A percentile compares a stretch with the other conserved stretches of the same genome.
Conservation (phyloP, 2,888 invertebrate species). For the Mythimna vitellina region DNA sequence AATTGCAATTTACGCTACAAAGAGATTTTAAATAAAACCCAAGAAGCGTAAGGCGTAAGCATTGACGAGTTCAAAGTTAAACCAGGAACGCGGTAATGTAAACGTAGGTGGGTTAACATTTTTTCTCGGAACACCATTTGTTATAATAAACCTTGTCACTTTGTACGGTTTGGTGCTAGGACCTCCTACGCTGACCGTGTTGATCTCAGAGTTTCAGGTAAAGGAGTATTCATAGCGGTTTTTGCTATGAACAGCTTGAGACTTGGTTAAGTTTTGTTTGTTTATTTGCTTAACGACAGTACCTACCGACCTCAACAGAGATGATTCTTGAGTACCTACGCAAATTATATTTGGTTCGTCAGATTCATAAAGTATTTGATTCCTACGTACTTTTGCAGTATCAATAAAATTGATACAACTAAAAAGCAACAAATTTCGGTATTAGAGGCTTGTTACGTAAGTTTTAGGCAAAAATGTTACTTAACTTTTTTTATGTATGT, state of each 20-base stretch:
- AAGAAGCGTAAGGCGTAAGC: conserved; percentile 25
- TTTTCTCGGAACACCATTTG: conserved; percentile 52
- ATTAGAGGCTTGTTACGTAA: too few relatives aligned
- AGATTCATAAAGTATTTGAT: too few relatives aligned
- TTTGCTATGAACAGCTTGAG: background rate
- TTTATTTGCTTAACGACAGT: background rate
- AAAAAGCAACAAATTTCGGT: too few relatives aligned
- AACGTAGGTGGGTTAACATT: conserved; percentile 45
- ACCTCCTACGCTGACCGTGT: conserved; percentile 20
- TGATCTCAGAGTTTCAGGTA: conserved; percentile 6
- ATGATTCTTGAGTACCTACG: too few relatives aligned
- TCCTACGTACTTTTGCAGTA: too few relatives aligned
- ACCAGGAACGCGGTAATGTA: conserved; percentile 20
- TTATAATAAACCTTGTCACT: conserved; percentile 3
- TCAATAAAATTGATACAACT: too few relatives aligned
- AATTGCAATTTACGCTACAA: conserved; percentile 56
- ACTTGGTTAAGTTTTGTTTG: background rate
- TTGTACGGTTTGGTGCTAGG: background rate
- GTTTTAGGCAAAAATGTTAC: too few relatives aligned
- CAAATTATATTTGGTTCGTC: too few relatives aligned
- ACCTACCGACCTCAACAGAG: background rate
- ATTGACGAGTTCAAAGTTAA: conserved; percentile 36
- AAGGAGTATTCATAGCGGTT: background rate
- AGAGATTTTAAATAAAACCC: conserved; percentile 53
- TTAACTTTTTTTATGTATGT: too few relatives aligned